These are phyloP conservation scores for Stratiomys singularior DNA, from an alignment of 2,888 invertebrate species.

Conservation along the genomic window DNA sequence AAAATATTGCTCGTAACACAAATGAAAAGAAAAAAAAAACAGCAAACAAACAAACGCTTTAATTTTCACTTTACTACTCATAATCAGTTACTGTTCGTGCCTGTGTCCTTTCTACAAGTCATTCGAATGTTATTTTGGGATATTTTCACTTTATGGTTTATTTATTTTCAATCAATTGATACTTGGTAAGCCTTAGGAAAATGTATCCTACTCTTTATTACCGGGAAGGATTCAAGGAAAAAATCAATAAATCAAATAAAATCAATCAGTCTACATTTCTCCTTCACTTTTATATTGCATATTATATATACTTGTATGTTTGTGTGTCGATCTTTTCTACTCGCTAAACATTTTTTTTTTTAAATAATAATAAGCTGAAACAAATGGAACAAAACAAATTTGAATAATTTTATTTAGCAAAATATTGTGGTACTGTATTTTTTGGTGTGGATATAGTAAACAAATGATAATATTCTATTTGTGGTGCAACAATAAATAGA, in stretches of 20 bases:
- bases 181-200: constrained; percentile 6
- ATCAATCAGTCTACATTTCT: constrained; percentile 22
- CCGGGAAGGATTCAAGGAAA: not conserved
- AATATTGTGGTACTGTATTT: constrained; percentile 36
- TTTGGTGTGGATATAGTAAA: constrained; percentile 28
- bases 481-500: constrained; percentile 42
- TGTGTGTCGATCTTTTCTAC: not conserved
- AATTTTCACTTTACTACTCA: constrained; percentile 16
- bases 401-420: constrained; percentile 28
- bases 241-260: not conserved
- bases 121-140: constrained; percentile 14
- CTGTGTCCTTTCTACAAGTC: constrained; percentile 23
- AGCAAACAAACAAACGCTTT: constrained; percentile 3
- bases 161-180: not conserved
- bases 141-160: constrained; percentile 19
- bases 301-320: constrained; percentile 24
- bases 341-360: constrained; percentile 6
- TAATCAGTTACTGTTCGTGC: constrained; percentile 21
- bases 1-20: constrained; percentile 39
- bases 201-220: not conserved
- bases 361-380: too few species aligned
- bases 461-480: constrained; percentile 20
- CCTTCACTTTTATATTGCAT: constrained; percentile 16
- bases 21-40: not conserved
- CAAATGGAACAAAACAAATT: not conserved